Conservation (phyloP, 2,888 invertebrate genomes). For the Prosapia bicincta region DNA sequence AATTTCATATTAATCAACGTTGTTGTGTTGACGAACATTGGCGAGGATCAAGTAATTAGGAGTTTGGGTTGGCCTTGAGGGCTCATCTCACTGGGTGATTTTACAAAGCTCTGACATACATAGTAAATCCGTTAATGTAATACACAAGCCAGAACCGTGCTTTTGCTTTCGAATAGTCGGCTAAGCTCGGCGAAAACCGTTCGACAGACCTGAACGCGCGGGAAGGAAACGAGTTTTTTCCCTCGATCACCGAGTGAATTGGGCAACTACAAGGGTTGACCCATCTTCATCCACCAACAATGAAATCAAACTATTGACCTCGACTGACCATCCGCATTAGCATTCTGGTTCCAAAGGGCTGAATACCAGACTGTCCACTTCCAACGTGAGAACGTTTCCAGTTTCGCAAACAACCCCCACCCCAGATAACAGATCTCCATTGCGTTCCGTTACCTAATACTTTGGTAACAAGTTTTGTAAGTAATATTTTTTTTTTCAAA, state of each 20-base stretch:
- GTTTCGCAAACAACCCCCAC: not conserved
- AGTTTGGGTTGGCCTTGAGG: not conserved
- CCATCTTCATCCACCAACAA: conserved; percentile 2
- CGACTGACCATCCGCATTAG: not conserved
- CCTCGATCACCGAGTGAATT: not conserved
- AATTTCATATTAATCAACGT: too few species aligned
- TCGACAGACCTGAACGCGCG: not conserved
- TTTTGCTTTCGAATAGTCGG: too few species aligned
- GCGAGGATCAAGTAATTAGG: not conserved
- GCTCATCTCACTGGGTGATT: not conserved
- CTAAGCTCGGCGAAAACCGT: too few species aligned
- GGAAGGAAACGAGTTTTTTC: not conserved
- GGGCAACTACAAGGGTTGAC: not conserved
- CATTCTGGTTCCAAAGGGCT: not conserved
- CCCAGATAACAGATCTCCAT: not conserved
- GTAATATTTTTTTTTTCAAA: not conserved
- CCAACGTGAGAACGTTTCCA: not conserved
- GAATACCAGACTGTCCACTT: not conserved
- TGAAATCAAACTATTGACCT: conserved; percentile 2
- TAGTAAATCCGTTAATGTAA: not conserved
- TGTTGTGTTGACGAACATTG: not conserved
- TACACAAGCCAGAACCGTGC: too few species aligned
- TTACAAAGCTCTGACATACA: not conserved
- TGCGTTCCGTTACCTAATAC: not conserved
- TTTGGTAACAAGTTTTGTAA: not conserved